Evolutionary conservation across 2,797 vertebrate genomes (phyloP), one percentile per base, ranked within the genome.

Genomic region (Sphaeramia orbicularis): DNA sequence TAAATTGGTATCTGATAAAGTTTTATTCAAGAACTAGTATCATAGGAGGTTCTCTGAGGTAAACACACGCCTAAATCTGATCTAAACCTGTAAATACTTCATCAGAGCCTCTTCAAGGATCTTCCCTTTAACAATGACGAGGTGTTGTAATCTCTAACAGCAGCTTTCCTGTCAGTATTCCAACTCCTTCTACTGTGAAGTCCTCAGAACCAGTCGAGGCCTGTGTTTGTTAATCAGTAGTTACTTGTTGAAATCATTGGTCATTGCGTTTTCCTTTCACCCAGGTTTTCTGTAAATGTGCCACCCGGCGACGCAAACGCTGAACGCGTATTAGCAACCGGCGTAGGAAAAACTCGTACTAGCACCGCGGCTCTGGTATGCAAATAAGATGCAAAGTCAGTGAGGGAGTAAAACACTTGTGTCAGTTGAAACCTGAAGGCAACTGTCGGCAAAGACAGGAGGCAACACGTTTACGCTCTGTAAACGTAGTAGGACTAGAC

Each of bases 371-470:
- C 58, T 19, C 50, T 60, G 36, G 11, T 66, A 94, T 93, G 93
- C 90, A 94, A 93, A 95, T 90, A 0, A 1, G 78, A 93, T 93
- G 91, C 89, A 94, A 94, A 93, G 67, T 47, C 37, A n/a, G 32
- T 7, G 27, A 30, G 27, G 16, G 44, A 67, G 69, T 63, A 71
- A 80, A 90, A 79, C 76, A 45, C 55, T 54, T 2, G 42, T 87
- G 81, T 76, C 90, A 80, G 88, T 81, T 91, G 78, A 83, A 66
- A 75, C 68, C 50, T 43, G 45, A 21, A 71, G 64, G 41, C 57
- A 74, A 61, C 64, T 9, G 55, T 51, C 71, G 72, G 73, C 52
- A 52, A 53, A 60, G 78, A 81, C 76, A 48, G 83, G 78, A 74
- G 68, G 16, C 54, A 0, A 68, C 78, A 69, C 62, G 72, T 81